phyloP scores from a whole-genome alignment of 2,113 vertebrate genomes.

The Daboia siamensis region DNA sequence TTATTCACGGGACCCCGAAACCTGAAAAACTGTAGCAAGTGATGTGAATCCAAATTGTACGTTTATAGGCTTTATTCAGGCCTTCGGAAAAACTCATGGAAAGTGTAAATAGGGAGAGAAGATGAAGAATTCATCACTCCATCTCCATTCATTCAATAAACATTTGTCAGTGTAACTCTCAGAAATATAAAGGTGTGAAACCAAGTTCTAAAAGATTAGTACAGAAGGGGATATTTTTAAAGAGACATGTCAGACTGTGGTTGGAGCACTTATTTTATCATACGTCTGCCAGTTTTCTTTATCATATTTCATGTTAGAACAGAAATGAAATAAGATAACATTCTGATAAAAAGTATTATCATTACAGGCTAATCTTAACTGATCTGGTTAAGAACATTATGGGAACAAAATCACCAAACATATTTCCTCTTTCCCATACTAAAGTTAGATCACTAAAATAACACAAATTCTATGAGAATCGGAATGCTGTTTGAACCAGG shows the following conservation, averaged over 20 bases:
- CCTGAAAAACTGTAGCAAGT: neutral
- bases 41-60: neutral
- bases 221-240: constrained; percentile 29
- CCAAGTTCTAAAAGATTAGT: constrained; percentile 46
- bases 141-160: neutral
- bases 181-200: neutral
- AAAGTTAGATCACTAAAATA: neutral
- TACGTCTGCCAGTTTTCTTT: constrained; percentile 43
- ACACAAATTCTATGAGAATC: neutral
- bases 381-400: neutral
- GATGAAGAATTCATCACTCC: neutral
- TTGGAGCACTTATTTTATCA: constrained; percentile 46
- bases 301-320: constrained; percentile 54
- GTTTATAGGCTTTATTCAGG: neutral
- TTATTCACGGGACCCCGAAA: neutral
- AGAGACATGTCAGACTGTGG: constrained; percentile 39
- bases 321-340: constrained; percentile 62
- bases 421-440: neutral
- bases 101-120: neutral
- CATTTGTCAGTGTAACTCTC: neutral
- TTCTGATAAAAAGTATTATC: constrained; percentile 23
- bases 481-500: neutral
- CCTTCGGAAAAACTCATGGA: neutral
- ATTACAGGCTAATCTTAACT: neutral
- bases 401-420: neutral